Evolutionary conservation across 2,113 vertebrate species (phyloP).

Genomic region (Calidris pygmaea): DNA sequence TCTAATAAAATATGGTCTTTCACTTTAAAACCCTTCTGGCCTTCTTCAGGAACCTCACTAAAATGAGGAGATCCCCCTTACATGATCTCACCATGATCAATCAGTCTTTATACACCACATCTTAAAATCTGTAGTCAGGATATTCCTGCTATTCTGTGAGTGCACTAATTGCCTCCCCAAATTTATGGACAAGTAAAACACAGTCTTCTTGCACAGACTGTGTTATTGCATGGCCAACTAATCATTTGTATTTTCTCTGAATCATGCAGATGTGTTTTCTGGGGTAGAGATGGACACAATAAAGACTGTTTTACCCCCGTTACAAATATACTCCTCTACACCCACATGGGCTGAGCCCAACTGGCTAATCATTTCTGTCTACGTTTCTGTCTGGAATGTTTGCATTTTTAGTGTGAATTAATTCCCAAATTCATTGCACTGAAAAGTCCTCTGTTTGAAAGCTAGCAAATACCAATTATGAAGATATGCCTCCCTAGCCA

Average conservation of each 20-base stretch:
- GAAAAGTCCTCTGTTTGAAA: conserved; percentile 16
- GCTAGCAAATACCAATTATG: background rate
- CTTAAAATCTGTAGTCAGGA: background rate
- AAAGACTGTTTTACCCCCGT: background rate
- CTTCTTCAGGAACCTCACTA: background rate
- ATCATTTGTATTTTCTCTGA: background rate
- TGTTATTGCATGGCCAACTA: background rate
- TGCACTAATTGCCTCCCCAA: background rate
- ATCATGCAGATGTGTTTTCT: background rate
- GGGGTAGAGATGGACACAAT: background rate
- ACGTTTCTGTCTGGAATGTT: background rate
- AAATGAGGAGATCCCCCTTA: background rate
- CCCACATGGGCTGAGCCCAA: background rate
- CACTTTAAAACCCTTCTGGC: background rate
- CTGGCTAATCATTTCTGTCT: background rate
- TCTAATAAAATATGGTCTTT: background rate
- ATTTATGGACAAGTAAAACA: background rate
- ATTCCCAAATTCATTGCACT: background rate
- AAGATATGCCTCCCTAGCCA: background rate
- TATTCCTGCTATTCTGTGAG: background rate
- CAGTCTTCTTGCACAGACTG: background rate
- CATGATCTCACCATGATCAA: background rate
- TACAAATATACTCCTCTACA: background rate
- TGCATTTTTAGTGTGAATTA: background rate
- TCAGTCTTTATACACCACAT: background rate